phyloP scores from a whole-genome alignment of 2,797 vertebrate genomes.

The Diglossa cyanea region DNA sequence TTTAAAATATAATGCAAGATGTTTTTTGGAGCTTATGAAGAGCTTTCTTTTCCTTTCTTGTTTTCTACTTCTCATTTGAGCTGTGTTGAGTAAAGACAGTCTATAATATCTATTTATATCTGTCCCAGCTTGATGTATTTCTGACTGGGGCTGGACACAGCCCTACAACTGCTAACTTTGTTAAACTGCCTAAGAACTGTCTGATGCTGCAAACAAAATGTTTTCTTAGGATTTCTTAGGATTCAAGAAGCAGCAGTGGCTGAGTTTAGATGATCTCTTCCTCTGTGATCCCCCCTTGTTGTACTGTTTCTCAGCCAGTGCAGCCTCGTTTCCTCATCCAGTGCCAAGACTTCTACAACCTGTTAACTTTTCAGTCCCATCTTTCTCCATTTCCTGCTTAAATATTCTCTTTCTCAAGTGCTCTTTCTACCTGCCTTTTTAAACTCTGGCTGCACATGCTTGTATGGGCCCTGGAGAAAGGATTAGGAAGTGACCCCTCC shows the following conservation, averaged over 20 bases:
- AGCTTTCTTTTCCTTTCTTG: not conserved
- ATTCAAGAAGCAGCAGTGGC: constrained; percentile 14
- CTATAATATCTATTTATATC: not conserved
- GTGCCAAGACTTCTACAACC: not conserved
- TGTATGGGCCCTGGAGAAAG: not conserved
- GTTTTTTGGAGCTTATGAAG: not conserved
- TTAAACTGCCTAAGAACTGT: not conserved
- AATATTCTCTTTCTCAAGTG: not conserved
- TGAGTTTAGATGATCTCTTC: not conserved
- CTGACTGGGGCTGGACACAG: not conserved
- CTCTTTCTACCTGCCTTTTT: not conserved
- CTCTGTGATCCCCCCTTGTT: not conserved
- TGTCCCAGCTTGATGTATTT: not conserved
- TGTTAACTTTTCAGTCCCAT: not conserved
- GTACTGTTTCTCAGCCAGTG: not conserved
- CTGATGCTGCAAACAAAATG: constrained; percentile 11
- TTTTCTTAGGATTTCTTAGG: constrained; percentile 13
- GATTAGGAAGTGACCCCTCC: not conserved
- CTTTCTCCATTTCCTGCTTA: not conserved
- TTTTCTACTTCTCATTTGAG: not conserved
- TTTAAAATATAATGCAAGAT: not conserved
- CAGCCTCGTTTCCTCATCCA: not conserved
- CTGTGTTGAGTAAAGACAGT: not conserved
- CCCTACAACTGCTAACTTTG: not conserved
- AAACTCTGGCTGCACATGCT: not conserved